These are phyloP conservation scores for Nyctibius bracteatus DNA, from an alignment of 2,113 vertebrate species.

Conservation along the genomic window DNA sequence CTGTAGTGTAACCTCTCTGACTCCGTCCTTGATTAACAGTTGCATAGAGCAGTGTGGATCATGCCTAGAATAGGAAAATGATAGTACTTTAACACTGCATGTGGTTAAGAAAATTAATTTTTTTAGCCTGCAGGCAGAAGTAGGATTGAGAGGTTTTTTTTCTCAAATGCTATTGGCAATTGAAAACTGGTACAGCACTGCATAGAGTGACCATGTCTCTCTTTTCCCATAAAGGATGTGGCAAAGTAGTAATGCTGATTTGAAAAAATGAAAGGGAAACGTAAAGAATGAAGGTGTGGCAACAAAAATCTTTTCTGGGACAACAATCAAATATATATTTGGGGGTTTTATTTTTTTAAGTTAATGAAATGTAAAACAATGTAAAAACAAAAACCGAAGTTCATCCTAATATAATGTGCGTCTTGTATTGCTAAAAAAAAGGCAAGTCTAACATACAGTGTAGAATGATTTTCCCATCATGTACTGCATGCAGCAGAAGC, in stretches of 20 bases:
- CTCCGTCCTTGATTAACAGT: neutral
- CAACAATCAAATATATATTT: conserved; percentile 71
- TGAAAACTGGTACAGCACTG: neutral
- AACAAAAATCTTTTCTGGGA: conserved; percentile 78
- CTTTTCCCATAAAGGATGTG: neutral
- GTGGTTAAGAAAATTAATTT: neutral
- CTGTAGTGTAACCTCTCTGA: neutral
- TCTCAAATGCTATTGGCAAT: neutral
- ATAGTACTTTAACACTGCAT: neutral
- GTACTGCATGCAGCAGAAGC: conserved; percentile 83
- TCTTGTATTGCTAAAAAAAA: conserved; percentile 76
- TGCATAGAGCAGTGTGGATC: neutral
- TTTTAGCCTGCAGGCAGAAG: neutral
- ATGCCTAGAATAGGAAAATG: neutral
- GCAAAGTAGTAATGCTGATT: neutral
- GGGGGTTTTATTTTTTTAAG: conserved; percentile 74
- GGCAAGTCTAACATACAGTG: conserved; percentile 66
- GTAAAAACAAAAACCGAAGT: conserved; percentile 69
- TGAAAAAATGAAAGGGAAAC: conserved; percentile 18
- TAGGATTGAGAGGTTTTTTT: neutral
- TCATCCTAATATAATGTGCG: conserved; percentile 75
- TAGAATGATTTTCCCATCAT: conserved; percentile 72
- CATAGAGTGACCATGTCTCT: neutral
- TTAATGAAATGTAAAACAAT: conserved; percentile 78
- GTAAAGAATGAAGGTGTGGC: conserved; percentile 3